phyloP scores from a whole-genome alignment of 1,140 invertebrate species.

The Odontomachus brunneus region DNA sequence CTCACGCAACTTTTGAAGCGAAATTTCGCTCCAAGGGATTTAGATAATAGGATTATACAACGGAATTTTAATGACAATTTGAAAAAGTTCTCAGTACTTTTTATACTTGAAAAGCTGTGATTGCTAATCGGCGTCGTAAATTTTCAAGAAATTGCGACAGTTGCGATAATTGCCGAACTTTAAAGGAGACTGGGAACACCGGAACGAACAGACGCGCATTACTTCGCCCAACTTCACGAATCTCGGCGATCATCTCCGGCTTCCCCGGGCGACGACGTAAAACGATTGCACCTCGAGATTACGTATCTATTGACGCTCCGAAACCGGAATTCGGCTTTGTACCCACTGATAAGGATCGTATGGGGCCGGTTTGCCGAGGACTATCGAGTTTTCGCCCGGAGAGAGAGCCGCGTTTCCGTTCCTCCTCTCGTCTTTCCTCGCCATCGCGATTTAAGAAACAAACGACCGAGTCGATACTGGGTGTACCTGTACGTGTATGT shows the following conservation, averaged over 20 bases:
- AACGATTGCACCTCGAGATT: slow-evolving; percentile 6
- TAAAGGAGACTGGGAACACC: background rate
- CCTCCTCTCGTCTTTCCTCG: background rate
- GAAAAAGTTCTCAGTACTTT: too few relatives aligned
- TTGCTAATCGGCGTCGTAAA: too few relatives aligned
- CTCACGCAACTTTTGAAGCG: too few relatives aligned
- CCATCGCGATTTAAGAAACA: slow-evolving; percentile 29
- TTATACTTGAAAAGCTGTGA: too few relatives aligned
- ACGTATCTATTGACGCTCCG: slow-evolving; percentile 5
- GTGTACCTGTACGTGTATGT: background rate
- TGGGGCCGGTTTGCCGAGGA: background rate
- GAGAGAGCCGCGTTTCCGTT: background rate
- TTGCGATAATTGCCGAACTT: background rate
- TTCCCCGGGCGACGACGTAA: slow-evolving; percentile 12
- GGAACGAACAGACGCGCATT: background rate
- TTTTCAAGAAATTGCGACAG: background rate
- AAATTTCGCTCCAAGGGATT: too few relatives aligned
- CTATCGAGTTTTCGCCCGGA: slow-evolving; percentile 1
- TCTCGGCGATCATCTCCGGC: background rate
- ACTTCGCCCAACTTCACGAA: background rate
- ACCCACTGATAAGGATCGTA: slow-evolving; percentile 16
- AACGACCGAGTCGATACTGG: background rate
- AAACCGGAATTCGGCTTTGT: slow-evolving; percentile 32
- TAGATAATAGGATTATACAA: too few relatives aligned
- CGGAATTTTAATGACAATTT: too few relatives aligned